Evolutionary conservation across 2,888 invertebrate species (phyloP), one percentile per base, ranked within the genome.

Genomic region (Anoncus sp.): DNA sequence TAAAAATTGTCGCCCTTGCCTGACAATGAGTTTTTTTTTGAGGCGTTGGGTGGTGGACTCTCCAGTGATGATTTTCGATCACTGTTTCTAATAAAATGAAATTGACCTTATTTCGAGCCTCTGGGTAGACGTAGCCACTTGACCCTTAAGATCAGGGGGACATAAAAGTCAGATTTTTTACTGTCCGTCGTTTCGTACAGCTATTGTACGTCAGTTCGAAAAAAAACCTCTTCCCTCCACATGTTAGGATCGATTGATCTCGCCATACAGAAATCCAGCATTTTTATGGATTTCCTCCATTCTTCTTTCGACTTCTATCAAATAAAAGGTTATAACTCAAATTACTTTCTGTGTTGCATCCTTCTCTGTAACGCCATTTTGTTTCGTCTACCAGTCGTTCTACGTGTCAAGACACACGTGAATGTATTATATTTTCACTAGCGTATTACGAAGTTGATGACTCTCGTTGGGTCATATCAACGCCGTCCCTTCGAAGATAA

Each of bases 361-460:
- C 31, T 31, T 31, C 31, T 31, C 31, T 31, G 31, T 31, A 5
- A 31, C 7, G 31, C 31, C 7, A 3, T 31, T 7, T 31, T 31
- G 7, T 31, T 31, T 31, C 4, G 4, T 31, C 3, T 31, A n/a
- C n/a, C n/a, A n/a, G n/a, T n/a, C n/a, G n/a, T n/a, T n/a, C n/a
- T n/a, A n/a, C n/a, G n/a, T n/a, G n/a, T n/a, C n/a, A n/a, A n/a
- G n/a, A n/a, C n/a, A n/a, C n/a, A 38, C 35, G 38, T 62, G 18
- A 27, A 49, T 67, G 40, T 60, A 60, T 27, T 24, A 40, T 45
- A 24, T 62, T 45, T 38, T 63, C 49, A 57, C 71, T 45, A 55
- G 43, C 22, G 49, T 55, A 49, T 70, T 77, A 65, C 71, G 60
- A 70, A 75, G 71, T 77, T 49, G 57, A 63, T 57, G 73, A 45